Percentiles rank a stretch among this genome's conserved stretches.
phyloP scores from a whole-genome alignment of 2,113 vertebrate species.

The Lepus timidus region DNA sequence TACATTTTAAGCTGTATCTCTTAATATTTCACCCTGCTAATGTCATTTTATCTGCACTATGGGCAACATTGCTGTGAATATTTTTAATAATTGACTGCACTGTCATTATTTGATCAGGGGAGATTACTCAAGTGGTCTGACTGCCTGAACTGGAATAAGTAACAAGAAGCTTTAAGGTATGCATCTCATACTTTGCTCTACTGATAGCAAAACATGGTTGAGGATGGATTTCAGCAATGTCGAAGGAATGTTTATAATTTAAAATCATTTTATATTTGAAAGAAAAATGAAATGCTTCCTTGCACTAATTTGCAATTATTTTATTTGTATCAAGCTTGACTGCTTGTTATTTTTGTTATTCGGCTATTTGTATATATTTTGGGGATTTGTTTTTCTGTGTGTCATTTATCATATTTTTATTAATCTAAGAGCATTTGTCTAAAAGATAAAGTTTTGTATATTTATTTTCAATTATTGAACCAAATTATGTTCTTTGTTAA shows the following conservation, averaged over 20 bases:
- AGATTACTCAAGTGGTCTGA: background rate
- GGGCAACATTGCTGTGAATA: background rate
- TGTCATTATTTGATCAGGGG: background rate
- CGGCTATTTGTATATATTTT: background rate
- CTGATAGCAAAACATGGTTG: background rate
- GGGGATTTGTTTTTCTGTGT: background rate
- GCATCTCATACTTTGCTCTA: background rate
- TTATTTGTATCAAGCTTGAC: background rate
- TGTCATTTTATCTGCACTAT: background rate
- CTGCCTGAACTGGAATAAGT: background rate
- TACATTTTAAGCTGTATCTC: background rate
- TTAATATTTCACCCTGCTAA: background rate
- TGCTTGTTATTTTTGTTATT: background rate
- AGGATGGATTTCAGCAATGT: background rate
- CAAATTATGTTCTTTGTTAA: constrained; percentile 14
- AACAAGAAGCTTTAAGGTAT: background rate
- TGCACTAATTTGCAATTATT: background rate
- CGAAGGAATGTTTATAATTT: background rate
- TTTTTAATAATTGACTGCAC: background rate
- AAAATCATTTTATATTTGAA: background rate
- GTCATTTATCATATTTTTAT: constrained; percentile 8
- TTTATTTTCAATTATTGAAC: background rate
- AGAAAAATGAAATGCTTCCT: background rate
- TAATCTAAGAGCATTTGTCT: background rate
- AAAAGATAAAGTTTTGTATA: background rate